phyloP scores from a whole-genome alignment of 2,113 vertebrate genomes.

The Oryzias woworae region DNA sequence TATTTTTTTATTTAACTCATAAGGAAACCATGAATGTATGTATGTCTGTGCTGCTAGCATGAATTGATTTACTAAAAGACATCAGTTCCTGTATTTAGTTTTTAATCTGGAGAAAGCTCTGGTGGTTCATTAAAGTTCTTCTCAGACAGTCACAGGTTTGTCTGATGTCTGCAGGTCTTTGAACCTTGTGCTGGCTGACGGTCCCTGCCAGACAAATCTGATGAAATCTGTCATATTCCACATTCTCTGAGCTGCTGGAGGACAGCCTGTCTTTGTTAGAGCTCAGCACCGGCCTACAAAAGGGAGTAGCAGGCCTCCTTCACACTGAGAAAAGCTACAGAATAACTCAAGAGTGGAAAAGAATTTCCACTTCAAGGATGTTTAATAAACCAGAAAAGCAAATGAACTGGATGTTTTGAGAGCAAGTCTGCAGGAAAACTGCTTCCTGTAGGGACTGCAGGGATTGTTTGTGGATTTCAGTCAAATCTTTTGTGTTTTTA shows the following conservation, averaged over 20 bases:
- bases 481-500: too few species aligned
- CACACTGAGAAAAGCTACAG: background rate
- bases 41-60: background rate
- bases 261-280: conserved; percentile 54
- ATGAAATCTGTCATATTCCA: conserved; percentile 50
- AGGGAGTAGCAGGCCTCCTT: conserved; percentile 16
- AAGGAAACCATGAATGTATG: background rate
- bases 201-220: conserved; percentile 13
- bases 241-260: conserved; percentile 47
- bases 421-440: too few species aligned
- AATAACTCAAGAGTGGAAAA: too few species aligned
- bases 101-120: background rate
- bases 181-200: background rate
- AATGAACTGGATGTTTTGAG: too few species aligned
- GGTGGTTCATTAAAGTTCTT: background rate
- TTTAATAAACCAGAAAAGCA: too few species aligned
- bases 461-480: too few species aligned
- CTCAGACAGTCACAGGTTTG: background rate
- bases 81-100: too few species aligned
- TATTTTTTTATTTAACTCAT: conserved; percentile 57
- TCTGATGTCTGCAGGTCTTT: conserved; percentile 34
- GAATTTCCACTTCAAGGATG: too few species aligned
- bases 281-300: conserved; percentile 10
- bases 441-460: too few species aligned
- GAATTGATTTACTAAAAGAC: background rate